Evolutionary conservation across 2,888 invertebrate species (phyloP).

Genomic region (Conchocele bisecta): DNA sequence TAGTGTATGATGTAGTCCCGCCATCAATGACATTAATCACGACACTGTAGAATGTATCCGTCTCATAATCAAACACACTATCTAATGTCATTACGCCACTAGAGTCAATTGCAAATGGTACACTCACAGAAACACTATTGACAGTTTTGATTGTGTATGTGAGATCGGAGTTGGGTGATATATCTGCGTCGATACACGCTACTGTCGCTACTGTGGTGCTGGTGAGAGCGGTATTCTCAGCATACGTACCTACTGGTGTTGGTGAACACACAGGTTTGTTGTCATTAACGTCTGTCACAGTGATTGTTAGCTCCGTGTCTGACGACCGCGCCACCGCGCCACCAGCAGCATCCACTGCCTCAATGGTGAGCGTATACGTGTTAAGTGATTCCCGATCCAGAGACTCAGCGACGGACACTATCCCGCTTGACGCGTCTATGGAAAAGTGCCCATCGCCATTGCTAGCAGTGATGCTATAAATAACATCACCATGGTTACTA

Average conservation of each 20-base stretch:
- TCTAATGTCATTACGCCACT: conserved; percentile 57
- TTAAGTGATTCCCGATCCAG: conserved; percentile 73
- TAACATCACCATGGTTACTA: conserved; percentile 64
- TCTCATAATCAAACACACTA: conserved; percentile 67
- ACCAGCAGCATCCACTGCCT: conserved; percentile 59
- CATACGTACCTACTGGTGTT: conserved; percentile 29
- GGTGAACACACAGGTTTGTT: conserved; percentile 82
- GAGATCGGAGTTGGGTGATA: conserved; percentile 49
- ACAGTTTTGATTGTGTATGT: conserved; percentile 47
- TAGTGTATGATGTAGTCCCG: conserved; percentile 48
- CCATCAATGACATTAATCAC: conserved; percentile 61
- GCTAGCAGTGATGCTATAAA: conserved; percentile 62
- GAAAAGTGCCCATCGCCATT: conserved; percentile 63
- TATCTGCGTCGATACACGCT: conserved; percentile 48
- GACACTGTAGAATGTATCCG: conserved; percentile 54
- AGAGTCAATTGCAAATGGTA: conserved; percentile 50
- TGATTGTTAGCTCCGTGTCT: conserved; percentile 83
- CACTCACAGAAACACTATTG: conserved; percentile 56
- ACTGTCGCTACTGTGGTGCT: conserved; percentile 31
- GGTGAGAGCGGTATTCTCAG: conserved; percentile 12
- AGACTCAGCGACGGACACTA: conserved; percentile 53
- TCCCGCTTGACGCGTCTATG: conserved; percentile 64
- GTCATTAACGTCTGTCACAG: conserved; percentile 71
- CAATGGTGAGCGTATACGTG: conserved; percentile 61
- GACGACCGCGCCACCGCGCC: conserved; percentile 43